Percentiles rank a stretch among this genome's conserved stretches.
These are phyloP conservation scores for Palythoa heliodiscus DNA, from an alignment of 92 coral and sea anemone species.

Conservation along the genomic window DNA sequence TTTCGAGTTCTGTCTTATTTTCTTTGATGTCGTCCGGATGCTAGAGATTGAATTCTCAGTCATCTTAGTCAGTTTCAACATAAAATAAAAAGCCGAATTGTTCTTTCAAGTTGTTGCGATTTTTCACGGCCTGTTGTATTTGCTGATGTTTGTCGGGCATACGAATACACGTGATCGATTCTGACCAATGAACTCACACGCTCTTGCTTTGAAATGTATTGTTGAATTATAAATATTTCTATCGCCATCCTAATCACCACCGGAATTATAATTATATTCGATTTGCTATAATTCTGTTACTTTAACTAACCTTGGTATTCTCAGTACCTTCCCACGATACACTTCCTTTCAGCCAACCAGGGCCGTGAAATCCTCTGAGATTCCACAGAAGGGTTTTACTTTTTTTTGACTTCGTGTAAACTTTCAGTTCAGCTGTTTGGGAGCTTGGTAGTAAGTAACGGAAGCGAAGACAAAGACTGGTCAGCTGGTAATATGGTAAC, in stretches of 20 bases:
- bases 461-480: slow-evolving; percentile 57
- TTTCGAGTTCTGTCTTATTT: no score
- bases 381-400: slow-evolving; percentile 42
- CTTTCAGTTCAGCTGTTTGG: slow-evolving; percentile 33
- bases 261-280: neutral
- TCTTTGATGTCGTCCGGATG: no score
- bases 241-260: neutral
- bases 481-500: slow-evolving; percentile 24
- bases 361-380: slow-evolving; percentile 71
- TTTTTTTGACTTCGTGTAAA: slow-evolving; percentile 13
- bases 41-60: no score
- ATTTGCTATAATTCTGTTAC: neutral
- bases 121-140: no score
- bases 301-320: slow-evolving; percentile 49
- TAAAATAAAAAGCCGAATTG: no score
- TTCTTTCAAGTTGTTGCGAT: no score
- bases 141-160: no score
- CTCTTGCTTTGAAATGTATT: no score
- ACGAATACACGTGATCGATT: no score
- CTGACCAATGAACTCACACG: no score
- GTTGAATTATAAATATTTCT: no score
- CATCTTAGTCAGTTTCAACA: no score
- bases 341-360: slow-evolving; percentile 56
- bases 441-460: slow-evolving; percentile 51
- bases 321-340: slow-evolving; percentile 52